Base-by-base conservation (phyloP, 1,140 invertebrate genomes). In the Hycleus phaleratus region DNA sequence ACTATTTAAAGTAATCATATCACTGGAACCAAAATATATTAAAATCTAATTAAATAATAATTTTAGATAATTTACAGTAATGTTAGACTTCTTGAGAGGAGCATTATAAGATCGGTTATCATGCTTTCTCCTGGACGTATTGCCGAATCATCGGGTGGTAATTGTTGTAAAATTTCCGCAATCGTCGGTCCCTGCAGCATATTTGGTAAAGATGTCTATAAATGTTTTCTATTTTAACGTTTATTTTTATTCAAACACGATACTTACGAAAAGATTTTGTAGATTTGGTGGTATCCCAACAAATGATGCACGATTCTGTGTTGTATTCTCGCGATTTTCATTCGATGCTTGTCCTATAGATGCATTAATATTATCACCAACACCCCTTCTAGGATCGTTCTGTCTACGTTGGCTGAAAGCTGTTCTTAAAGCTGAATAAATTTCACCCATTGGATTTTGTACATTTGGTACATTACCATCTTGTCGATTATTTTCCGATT, bases 41-140 rank as follows among this genome's bases (percentile, higher is more conserved):
- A 26, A 4, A 26, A n/a, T 12, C 2, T 2, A 26, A 26, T 47
- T 47, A 47, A 47, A 12, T 26, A 2, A 47, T 7, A 24, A 47
- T 7, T 42, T 11, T 47, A 3, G 25, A 11, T 11, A 26, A 60
- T 61, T 63, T 64, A 71, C 70, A 60, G 64, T 24, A 71, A 42
- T 11, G 66, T 64, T 48, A 71, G 47, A 63, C 72, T 66, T 49
- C 69, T 64, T 51, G 70, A 67, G 46, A 76, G 56, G 11, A 73
- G 67, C 69, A 75, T 73, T 43, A 75, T 61, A 32, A 78, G 56
- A 65, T 77, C 75, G 9, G 66, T 66, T 46, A 76, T 65, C n/a
- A 77, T 50, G 50, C 70, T 74, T 72, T 78, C 76, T 40, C 78
- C 60, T 69, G 69, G 46, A 63, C 64, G 59, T 71, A 74, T 26